Base-by-base conservation (phyloP, 2,113 vertebrate species). In the Dicrurus megarhynchus region DNA sequence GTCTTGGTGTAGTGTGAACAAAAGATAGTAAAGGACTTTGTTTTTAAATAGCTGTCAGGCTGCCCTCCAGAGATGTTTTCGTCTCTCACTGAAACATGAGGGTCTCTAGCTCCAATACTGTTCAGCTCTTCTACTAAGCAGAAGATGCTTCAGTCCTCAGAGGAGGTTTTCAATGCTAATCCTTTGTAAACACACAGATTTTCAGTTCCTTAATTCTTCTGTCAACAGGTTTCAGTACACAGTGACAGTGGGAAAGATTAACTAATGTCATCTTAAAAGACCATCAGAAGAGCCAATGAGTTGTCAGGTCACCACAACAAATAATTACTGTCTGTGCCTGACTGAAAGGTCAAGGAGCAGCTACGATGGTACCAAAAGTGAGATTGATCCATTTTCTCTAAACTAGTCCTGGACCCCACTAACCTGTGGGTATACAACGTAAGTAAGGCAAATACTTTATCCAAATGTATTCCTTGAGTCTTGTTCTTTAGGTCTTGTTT, bases 101-200 rank as follows among this genome's bases (percentile, higher is more conserved):
- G 57, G 28, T 63, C 16, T 27, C 24, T 35, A 21, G 20, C 32
- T 78, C 37, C 27, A 47, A 9, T 10, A 16, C 12, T 33, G 9
- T 28, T 78, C 56, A 83, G 53, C 41, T 87, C 76, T 79, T 16
- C 56, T 69, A 4, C 57, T 57, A 60, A 76, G 49, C 26, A 87
- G 61, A 82, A 93, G 56, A 85, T 32, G 16, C 16, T 56, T 59
- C 44, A 28, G 56, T 78, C 60, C 75, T 33, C 41, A 68, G 47
- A 89, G 44, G 67, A 95, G 53, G 22, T 64, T 88, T 94, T 85
- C 73, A 69, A 64, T 61, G 24, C 20, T 90, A 95, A 90, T 88
- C 59, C 46, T 90, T 87, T 11, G 5, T 90, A 90, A 96, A 85
- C 27, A 82, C 47, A 42, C 7, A 76, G 61, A 76, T 93, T 93